Evolutionary conservation across 2,113 vertebrate genomes (phyloP), one percentile per base, ranked within the genome.

Genomic region (Saguinus imperator): DNA sequence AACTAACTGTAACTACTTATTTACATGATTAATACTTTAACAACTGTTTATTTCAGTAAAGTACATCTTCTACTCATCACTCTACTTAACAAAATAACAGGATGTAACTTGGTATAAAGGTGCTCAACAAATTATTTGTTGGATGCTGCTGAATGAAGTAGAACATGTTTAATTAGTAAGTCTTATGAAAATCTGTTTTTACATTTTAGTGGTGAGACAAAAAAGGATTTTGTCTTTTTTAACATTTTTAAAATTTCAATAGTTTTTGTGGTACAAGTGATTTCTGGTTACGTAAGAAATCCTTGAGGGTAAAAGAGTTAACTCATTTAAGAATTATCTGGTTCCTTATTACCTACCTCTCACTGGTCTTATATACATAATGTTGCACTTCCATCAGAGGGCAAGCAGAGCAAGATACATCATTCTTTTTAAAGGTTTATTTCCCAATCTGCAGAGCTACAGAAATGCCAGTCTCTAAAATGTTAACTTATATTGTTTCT

Each of bases 151-250:
- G 35, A 73, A 73, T 83, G 57, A 81, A 87, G 18, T 18, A 88
- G 61, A 83, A 80, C 40, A 70, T 80, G 66, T 92, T 35, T 83
- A 91, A 81, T 8, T 73, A n/a, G n/a, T 18, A 94, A 77, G 12
- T 89, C 83, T 27, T 81, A 18, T 48, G 16, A 91, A 94, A 79
- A 88, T 82, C 55, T 80, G 84, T 16, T 83, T 90, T 87, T 79
- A 82, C 27, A 64, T 66, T 93, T 95, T 76, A 81, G 43, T 77
- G 43, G 88, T 11, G 32, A 94, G 25, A 96, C 8, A 87, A 93
- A 81, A 16, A 57, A 20, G 57, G 55, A 72, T 25, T 7, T 43
- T 43, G 43, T 43, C 20, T 45, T 86, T 64, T 64, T 64, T 29
- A 64, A 64, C 27, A 64, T 14, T 64, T 58, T 58, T 10, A 6